Evolutionary conservation across 2,888 invertebrate genomes (phyloP).

Genomic region (Hololepta plana): DNA sequence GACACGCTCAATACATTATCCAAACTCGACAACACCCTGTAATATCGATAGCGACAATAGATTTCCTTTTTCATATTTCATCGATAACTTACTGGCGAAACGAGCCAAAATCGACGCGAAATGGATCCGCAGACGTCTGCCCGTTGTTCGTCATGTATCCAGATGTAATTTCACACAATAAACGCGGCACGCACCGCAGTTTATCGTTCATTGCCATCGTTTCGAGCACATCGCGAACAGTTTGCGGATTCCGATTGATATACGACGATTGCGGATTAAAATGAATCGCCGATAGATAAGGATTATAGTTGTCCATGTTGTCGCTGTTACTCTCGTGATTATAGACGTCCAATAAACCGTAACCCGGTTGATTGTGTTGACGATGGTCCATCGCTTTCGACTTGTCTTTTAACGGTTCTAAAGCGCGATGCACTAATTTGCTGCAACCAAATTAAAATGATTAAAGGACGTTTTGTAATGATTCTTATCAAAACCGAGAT

Average conservation of each 20-base stretch:
- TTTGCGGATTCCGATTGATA: slow-evolving; percentile 10
- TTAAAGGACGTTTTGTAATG: too few species aligned
- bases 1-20: slow-evolving; percentile 24
- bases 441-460: too few species aligned
- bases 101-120: slow-evolving; percentile 32
- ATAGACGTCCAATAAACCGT: too few species aligned
- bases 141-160: slow-evolving; percentile 24
- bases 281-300: too few species aligned
- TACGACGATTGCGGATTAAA: too few species aligned
- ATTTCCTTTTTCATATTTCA: slow-evolving; percentile 4
- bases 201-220: slow-evolving; percentile 55
- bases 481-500: too few species aligned
- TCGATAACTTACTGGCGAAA: slow-evolving; percentile 36
- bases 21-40: slow-evolving; percentile 10
- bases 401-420: too few species aligned
- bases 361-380: too few species aligned
- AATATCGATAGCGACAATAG: background rate
- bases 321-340: too few species aligned
- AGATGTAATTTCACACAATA: slow-evolving; percentile 61
- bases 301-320: too few species aligned
- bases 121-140: slow-evolving; percentile 17
- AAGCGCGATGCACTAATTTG: too few species aligned
- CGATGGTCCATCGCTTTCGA: too few species aligned
- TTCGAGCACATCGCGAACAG: slow-evolving; percentile 31
- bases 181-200: slow-evolving; percentile 58